phyloP scores from a whole-genome alignment of 2,888 invertebrate species.

The Heliconius ismenius region DNA sequence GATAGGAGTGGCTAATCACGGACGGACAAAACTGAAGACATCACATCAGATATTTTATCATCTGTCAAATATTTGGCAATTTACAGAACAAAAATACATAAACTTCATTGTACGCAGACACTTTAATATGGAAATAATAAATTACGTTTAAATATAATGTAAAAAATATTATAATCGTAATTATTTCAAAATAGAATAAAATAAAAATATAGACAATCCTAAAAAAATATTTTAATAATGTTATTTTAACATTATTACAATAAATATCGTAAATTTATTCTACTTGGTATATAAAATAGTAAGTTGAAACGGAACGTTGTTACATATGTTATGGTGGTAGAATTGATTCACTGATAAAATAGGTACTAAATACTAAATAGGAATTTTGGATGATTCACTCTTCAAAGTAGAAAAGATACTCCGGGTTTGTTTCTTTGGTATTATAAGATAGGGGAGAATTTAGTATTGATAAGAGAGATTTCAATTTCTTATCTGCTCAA shows the following conservation, averaged over 20 bases:
- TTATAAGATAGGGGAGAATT: constrained; percentile 12
- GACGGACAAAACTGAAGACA: constrained; percentile 62
- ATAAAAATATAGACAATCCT: not conserved
- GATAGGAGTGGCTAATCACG: constrained; percentile 76
- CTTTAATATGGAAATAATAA: not conserved
- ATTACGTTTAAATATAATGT: not conserved
- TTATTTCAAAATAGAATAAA: not conserved
- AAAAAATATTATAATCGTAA: not conserved
- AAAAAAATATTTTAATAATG: not conserved
- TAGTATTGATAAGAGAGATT: constrained; percentile 17
- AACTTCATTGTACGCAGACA: constrained; percentile 25
- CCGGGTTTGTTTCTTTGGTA: constrained; percentile 18
- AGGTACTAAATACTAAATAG: constrained; percentile 44
- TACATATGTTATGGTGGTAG: constrained; percentile 42
- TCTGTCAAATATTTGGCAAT: constrained; percentile 44
- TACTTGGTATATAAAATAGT: not conserved
- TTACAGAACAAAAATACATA: constrained; percentile 35
- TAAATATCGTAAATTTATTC: not conserved
- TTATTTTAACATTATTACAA: not conserved
- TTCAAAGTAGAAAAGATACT: constrained; percentile 35
- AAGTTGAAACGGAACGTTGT: constrained; percentile 42
- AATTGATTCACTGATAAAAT: constrained; percentile 48
- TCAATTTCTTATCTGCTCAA: not conserved
- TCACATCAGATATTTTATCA: constrained; percentile 44
- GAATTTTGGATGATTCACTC: constrained; percentile 70